phyloP scores from a whole-genome alignment of 2,888 invertebrate species.

The Drosophila differens region DNA sequence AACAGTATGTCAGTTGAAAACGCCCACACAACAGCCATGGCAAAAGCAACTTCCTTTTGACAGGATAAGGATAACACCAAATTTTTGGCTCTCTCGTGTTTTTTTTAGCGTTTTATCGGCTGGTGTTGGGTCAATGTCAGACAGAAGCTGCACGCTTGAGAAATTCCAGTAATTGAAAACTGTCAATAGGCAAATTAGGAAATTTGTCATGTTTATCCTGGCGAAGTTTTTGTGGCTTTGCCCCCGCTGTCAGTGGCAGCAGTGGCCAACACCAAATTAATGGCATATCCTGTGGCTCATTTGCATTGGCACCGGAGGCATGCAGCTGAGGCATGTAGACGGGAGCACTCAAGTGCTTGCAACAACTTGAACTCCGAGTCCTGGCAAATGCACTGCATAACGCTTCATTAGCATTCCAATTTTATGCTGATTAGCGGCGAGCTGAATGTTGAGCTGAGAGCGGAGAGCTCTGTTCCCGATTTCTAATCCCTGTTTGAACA shows the following conservation, averaged over 20 bases:
- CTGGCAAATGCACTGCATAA: slow-evolving; percentile 51
- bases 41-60: slow-evolving; percentile 44
- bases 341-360: slow-evolving; percentile 56
- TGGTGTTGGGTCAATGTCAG: slow-evolving; percentile 13
- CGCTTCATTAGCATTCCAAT: slow-evolving; percentile 74
- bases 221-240: slow-evolving; percentile 54
- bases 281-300: slow-evolving; percentile 68
- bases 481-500: slow-evolving; percentile 55
- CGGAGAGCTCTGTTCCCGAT: slow-evolving; percentile 16
- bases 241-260: slow-evolving; percentile 30
- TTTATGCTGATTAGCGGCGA: slow-evolving; percentile 75
- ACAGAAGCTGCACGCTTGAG: slow-evolving; percentile 56
- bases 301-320: slow-evolving; percentile 47
- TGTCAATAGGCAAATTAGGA: slow-evolving; percentile 77
- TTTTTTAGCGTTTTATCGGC: slow-evolving; percentile 27
- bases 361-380: neutral
- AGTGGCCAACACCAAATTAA: slow-evolving; percentile 33
- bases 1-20: slow-evolving; percentile 12
- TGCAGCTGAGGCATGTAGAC: slow-evolving; percentile 44
- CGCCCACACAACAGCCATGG: neutral
- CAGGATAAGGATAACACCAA: slow-evolving; percentile 22
- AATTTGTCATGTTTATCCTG: slow-evolving; percentile 76
- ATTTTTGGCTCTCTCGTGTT: slow-evolving; percentile 1
- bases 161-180: slow-evolving; percentile 76
- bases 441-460: slow-evolving; percentile 24